phyloP scores from a whole-genome alignment of 2,888 invertebrate genomes.

The Esperia sulphurella region DNA sequence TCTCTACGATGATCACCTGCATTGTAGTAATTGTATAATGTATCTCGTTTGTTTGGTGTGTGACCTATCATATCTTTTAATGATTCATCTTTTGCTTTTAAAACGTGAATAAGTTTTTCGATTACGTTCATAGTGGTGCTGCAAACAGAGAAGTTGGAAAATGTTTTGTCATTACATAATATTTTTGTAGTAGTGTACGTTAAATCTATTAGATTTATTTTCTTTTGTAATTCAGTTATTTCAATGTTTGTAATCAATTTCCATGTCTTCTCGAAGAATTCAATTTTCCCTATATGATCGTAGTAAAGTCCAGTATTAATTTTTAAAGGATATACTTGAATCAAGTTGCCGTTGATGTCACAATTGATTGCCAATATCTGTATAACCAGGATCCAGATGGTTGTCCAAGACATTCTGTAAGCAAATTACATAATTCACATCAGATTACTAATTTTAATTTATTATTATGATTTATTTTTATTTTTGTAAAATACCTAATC shows the following conservation, averaged over 20 bases:
- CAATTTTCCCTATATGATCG: background rate
- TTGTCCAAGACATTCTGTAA: background rate
- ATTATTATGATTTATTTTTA: conserved; percentile 1
- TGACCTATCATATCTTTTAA: no score
- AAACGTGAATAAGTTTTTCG: background rate
- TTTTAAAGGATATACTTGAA: background rate
- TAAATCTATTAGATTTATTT: background rate
- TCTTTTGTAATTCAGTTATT: background rate
- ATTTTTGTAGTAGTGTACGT: background rate
- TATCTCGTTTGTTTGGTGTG: background rate
- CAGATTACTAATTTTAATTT: background rate
- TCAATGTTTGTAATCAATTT: background rate
- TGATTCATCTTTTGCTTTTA: no score
- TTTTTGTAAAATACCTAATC: no score
- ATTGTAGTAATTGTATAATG: no score
- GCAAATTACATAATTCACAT: no score
- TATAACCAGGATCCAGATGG: background rate
- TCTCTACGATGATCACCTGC: background rate
- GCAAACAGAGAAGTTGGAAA: background rate
- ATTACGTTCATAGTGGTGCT: background rate
- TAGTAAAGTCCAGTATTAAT: background rate
- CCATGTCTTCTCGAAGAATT: background rate
- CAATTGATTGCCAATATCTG: background rate
- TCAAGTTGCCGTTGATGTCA: background rate
- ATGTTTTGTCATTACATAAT: background rate